phyloP scores from a whole-genome alignment of 2,113 vertebrate species.

The Pao palembangensis region DNA sequence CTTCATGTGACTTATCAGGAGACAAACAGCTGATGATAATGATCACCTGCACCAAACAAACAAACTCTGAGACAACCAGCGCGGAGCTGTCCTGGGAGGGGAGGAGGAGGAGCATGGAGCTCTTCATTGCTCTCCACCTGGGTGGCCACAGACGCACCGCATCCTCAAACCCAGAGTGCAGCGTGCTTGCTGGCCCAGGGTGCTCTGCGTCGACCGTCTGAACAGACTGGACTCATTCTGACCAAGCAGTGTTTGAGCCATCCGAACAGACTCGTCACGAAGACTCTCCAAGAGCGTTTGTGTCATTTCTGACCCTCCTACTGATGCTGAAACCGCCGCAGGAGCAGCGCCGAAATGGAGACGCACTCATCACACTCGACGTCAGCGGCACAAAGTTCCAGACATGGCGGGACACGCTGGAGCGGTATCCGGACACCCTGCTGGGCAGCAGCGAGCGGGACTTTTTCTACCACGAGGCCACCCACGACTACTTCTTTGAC shows the following conservation, averaged over 20 bases:
- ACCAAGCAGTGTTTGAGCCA: neutral
- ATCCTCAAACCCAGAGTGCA: conserved; percentile 3
- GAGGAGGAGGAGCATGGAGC: conserved; percentile 12
- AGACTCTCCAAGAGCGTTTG: neutral
- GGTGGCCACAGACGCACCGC: neutral
- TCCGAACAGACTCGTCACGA: neutral
- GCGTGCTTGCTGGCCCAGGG: conserved; percentile 39
- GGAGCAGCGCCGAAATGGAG: conserved; percentile 78
- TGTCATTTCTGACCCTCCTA: neutral
- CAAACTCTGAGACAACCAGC: too few relatives aligned
- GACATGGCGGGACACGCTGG: conserved; percentile 92
- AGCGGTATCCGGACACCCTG: conserved; percentile 93
- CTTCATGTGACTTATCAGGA: neutral
- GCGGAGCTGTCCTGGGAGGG: too few relatives aligned
- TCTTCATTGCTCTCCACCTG: conserved; percentile 18
- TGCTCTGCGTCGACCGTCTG: conserved; percentile 15
- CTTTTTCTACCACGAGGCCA: conserved; percentile 94
- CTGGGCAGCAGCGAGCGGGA: conserved; percentile 93
- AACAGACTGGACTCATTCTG: conserved; percentile 79
- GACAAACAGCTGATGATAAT: neutral
- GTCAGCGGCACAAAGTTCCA: conserved; percentile 94
- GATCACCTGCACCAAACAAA: neutral
- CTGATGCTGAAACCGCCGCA: conserved; percentile 84
- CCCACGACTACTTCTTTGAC: conserved; percentile 94
- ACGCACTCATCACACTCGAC: conserved; percentile 87